phyloP scores from a whole-genome alignment of 2,888 invertebrate species.

The Ommatoiulus sabulosus region DNA sequence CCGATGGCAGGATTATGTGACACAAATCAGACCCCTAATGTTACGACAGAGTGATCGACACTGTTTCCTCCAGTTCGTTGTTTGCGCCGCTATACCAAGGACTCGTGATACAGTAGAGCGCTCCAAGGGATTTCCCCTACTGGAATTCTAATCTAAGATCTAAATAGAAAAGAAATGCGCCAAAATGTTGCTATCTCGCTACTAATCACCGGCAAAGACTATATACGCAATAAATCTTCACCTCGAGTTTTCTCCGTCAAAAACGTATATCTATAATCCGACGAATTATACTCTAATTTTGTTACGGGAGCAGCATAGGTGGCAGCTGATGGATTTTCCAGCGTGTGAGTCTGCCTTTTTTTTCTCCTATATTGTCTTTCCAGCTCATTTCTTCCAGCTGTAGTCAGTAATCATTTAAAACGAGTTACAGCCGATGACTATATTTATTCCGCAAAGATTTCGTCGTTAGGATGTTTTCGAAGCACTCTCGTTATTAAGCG shows the following conservation, averaged over 20 bases:
- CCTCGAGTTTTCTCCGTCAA: background rate
- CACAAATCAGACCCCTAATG: slow-evolving; percentile 21
- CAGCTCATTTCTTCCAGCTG: slow-evolving; percentile 35
- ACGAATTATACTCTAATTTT: slow-evolving; percentile 25
- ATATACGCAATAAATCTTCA: background rate
- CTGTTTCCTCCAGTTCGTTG: background rate
- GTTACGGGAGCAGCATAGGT: background rate
- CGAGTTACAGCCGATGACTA: slow-evolving; percentile 40
- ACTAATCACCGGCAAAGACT: background rate
- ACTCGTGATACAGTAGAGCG: too few relatives aligned
- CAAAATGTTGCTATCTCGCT: background rate
- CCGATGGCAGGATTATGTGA: slow-evolving; percentile 39
- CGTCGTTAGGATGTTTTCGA: background rate
- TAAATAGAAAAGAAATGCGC: background rate
- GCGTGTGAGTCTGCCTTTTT: background rate
- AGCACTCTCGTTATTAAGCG: background rate
- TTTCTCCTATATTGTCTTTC: slow-evolving; percentile 11
- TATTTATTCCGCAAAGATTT: background rate
- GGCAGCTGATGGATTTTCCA: slow-evolving; percentile 18
- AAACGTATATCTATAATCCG: background rate
- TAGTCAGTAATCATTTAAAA: slow-evolving; percentile 17
- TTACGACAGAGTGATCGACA: slow-evolving; percentile 5
- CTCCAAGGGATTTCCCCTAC: too few relatives aligned
- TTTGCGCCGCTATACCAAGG: too few relatives aligned
- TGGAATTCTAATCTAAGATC: background rate